Percentiles rank a stretch among this genome's conserved stretches.
phyloP scores from a whole-genome alignment of 2,888 invertebrate species.

The Hirtodrosophila duncani region DNA sequence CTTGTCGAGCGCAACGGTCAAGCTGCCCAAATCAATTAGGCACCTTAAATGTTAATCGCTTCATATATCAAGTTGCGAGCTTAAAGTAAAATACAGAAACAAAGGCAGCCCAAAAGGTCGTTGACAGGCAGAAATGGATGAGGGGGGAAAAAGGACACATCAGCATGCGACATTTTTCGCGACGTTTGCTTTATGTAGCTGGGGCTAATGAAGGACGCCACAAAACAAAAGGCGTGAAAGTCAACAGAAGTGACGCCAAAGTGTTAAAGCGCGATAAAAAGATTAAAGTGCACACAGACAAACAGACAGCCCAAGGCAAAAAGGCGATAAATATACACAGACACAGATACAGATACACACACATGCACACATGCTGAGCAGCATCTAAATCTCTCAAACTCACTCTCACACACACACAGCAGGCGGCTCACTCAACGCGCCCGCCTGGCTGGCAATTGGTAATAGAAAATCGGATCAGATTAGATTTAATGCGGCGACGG shows the following conservation, averaged over 20 bases:
- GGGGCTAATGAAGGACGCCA: constrained; percentile 46
- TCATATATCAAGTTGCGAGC: constrained; percentile 53
- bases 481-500: constrained; percentile 68
- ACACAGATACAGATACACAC: constrained; percentile 9
- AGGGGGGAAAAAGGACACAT: constrained; percentile 31
- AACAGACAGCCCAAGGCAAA: constrained; percentile 16
- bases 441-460: constrained; percentile 49
- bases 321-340: constrained; percentile 36
- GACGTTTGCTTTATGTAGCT: constrained; percentile 17
- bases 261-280: constrained; percentile 69
- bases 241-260: constrained; percentile 49
- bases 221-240: constrained; percentile 57
- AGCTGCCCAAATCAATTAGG: constrained; percentile 58
- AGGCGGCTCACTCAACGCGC: constrained; percentile 18
- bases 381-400: not conserved
- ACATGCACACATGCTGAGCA: not conserved
- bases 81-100: constrained; percentile 35
- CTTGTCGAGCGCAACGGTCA: constrained; percentile 1
- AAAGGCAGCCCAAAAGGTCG: constrained; percentile 48
- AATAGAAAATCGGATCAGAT: constrained; percentile 72
- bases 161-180: constrained; percentile 63
- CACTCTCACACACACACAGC: constrained; percentile 4
- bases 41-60: constrained; percentile 66
- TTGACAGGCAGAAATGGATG: constrained; percentile 46
- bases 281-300: constrained; percentile 59